Base-by-base conservation (phyloP, 2,797 vertebrate genomes). In the Masticophis lateralis region DNA sequence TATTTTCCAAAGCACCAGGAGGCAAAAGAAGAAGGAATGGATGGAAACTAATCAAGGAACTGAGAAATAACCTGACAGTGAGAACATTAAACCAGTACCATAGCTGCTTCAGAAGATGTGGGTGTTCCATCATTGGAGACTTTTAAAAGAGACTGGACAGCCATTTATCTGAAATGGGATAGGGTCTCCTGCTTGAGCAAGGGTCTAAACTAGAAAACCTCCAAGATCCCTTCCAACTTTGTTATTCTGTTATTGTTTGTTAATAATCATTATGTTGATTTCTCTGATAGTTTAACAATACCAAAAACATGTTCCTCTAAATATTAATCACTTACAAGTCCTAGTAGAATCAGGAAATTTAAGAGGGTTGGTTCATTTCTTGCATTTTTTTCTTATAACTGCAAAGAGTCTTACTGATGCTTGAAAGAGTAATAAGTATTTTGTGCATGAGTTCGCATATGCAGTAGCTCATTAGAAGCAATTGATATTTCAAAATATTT, bases 401-500 rank as follows among this genome's bases (percentile, higher is more conserved):
- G 47, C 83, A 87, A 87, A 74, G 59, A 61, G 32, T n/a, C 16
- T 5, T 16, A 4, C 27, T 37, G 37, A 51, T 60, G 14, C 59
- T 79, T 79, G 91, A 69, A 89, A 79, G 32, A 57, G 28, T 43
- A 87, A 91, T 79, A 59, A 27, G 20, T 79, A 6, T 91, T 79
- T 74, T 60, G 28, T 60, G 47, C 88, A 90, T 86, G 47, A 63
- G 43, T 14, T 61, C 79, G 86, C 60, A 90, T 79, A 60, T 55
- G 13, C 20, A 57, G 61, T 12, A 87, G 43, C 28, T 91, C 89
- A 91, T 74, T 93, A 88, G 43, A 88, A 51, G 28, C 61, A 59
- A 88, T 43, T 79, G 69, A 32, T 89, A 83, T 63, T 89, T 93
- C 89, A 93, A 87, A 91, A 69, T 91, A 91, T 93, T 93, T 87